Evolutionary conservation across 2,113 vertebrate species (phyloP).

Genomic region (Amblyopsis rosae): DNA sequence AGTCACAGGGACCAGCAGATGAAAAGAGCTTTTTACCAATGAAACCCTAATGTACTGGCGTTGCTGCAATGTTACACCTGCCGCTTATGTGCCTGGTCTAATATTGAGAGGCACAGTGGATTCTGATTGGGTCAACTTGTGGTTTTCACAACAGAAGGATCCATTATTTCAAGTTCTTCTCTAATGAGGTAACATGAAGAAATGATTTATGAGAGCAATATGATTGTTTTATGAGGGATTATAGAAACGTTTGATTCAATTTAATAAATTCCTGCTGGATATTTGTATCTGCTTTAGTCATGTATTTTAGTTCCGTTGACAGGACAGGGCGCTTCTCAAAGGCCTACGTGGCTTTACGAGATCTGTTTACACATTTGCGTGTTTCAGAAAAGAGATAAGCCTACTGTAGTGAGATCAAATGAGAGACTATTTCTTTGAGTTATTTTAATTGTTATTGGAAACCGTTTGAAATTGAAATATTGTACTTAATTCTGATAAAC

Average conservation of each 20-base stretch:
- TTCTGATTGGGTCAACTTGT: slow-evolving; percentile 20
- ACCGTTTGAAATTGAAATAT: neutral
- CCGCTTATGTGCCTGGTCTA: slow-evolving; percentile 22
- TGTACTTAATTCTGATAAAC: neutral
- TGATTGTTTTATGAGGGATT: neutral
- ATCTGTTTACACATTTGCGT: neutral
- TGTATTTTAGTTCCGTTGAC: too few relatives aligned
- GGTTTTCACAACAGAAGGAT: slow-evolving; percentile 7
- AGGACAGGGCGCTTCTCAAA: neutral
- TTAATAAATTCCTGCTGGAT: neutral
- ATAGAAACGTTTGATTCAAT: neutral
- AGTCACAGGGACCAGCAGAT: slow-evolving; percentile 19
- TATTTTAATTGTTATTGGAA: neutral
- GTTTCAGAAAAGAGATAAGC: neutral
- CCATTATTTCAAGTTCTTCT: slow-evolving; percentile 17
- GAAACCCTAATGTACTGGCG: slow-evolving; percentile 28
- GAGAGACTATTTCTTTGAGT: neutral
- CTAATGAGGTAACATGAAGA: slow-evolving; percentile 11
- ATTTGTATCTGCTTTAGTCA: neutral
- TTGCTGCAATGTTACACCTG: neutral
- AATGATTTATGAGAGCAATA: neutral
- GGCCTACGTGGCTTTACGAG: neutral
- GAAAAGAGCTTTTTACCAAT: slow-evolving; percentile 13
- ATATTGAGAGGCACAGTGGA: slow-evolving; percentile 33
- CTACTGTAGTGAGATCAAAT: too few relatives aligned